Evolutionary conservation across 2,888 invertebrate genomes (phyloP).

Genomic region (Autographa gamma): DNA sequence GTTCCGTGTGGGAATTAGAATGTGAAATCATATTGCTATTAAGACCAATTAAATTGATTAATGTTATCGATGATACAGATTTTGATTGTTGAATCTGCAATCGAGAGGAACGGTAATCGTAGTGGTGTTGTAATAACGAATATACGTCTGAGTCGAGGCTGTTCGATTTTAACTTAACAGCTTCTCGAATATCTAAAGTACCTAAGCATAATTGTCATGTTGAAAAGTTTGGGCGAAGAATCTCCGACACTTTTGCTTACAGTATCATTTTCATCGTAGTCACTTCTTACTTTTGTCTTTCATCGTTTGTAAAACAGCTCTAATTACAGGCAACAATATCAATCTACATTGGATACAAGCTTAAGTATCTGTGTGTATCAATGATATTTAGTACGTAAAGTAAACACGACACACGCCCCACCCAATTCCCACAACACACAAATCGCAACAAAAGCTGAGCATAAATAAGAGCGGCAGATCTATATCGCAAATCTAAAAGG

Average conservation of each 20-base stretch:
- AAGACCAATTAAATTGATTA: conserved; percentile 28
- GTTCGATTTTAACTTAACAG: neutral
- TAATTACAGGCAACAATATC: too few relatives aligned
- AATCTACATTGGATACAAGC: too few relatives aligned
- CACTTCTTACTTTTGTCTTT: too few relatives aligned
- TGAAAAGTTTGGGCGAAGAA: too few relatives aligned
- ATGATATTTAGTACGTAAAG: conserved; percentile 1
- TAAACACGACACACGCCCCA: conserved; percentile 33
- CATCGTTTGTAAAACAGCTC: too few relatives aligned
- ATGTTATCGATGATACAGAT: conserved; percentile 18
- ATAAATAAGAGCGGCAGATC: conserved; percentile 71
- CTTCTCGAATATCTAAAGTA: too few relatives aligned
- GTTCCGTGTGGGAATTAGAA: conserved; percentile 18
- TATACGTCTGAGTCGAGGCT: neutral
- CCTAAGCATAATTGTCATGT: too few relatives aligned
- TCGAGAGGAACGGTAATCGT: conserved; percentile 32
- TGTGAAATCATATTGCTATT: conserved; percentile 21
- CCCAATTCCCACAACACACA: conserved; percentile 63
- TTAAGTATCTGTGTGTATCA: neutral
- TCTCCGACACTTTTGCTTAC: too few relatives aligned
- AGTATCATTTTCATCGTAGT: too few relatives aligned
- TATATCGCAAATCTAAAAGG: conserved; percentile 78
- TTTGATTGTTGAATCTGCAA: conserved; percentile 36
- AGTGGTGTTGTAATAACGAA: conserved; percentile 26
- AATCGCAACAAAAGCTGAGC: conserved; percentile 66